Evolutionary conservation across 2,797 vertebrate genomes (phyloP), one percentile per base, ranked within the genome.

Genomic region (Emys orbicularis): DNA sequence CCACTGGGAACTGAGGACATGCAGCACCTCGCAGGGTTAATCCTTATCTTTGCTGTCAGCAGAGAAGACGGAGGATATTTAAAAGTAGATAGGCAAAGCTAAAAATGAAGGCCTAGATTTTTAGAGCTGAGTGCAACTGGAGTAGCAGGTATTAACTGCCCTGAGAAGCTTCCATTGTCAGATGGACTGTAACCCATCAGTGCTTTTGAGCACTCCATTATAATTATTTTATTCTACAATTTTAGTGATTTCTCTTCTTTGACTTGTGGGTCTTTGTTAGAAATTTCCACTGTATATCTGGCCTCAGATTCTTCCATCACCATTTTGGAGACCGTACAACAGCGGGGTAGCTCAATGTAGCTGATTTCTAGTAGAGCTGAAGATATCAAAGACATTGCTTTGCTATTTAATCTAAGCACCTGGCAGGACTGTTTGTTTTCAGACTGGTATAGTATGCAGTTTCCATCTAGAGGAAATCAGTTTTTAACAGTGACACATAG

Each of bases 311-410:
- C 4, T 16, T 1, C 0, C 10, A 34, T 8, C 4, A 25, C 37
- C 68, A 29, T 37, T 89, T 34, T 21, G 37, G 25, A 72, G 19
- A 49, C 44, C 5, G 12, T 77, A 77, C 41, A 57, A 7, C 10
- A 47, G 41, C 21, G 10, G 27, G 29, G 15, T 31, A 57, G 41
- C 44, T 50, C 44, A 49, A 5, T 29, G 12, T 57, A 49, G 31
- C 34, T 50, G 29, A 65, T 77, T 1, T 74, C 16, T 54, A 12
- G 16, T 16, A 34, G 2, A 49, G 44, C 11, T 12, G 23, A 79
- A 90, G 41, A 3, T 57, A 47, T 23, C 10, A 37, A 72, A 80
- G 65, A 79, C 37, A 53, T 72, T 90, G 86, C 44, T 87, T 90
- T 91, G 9, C 12, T 25, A 49, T 37, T 65, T 7, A 77, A 31